Base-by-base conservation (phyloP, 2,888 invertebrate species). In the Melinaea menophilus region DNA sequence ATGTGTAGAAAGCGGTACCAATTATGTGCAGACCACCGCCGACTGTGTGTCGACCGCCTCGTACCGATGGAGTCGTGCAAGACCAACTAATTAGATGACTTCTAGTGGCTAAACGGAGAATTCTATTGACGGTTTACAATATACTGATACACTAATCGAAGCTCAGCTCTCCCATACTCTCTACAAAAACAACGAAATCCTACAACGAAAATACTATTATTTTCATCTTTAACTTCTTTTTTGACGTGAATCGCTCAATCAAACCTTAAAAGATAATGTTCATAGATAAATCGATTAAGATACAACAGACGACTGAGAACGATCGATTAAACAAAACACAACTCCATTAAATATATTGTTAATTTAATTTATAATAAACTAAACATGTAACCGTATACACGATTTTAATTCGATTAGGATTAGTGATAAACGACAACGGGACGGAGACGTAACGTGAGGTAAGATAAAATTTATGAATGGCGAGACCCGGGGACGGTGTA, bases 401-500 rank as follows among this genome's bases (percentile, higher is more conserved):
- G 70, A 69, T 71, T 69, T 73, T 72, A 75, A 74, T 74, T 72
- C 71, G 80, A 83, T 83, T 82, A 81, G 81, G 79, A 76, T 75
- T n/a, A n/a, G 75, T 81, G 76, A 80, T 78, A 79, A 75, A 79
- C 79, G 80, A 79, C 81, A 82, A 79, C 77, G 77, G 75, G 77
- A 75, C 22, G 74, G 79, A 77, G 81, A 79, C 80, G 82, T 86
- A 85, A 84, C 83, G 81, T 77, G 80, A 80, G 79, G 75, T 72
- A 64, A 74, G 70, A 70, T 70, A 73, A 79, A 79, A 81, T 85
- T 88, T 88, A 87, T 87, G 86, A 87, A 87, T 85, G 82, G 79
- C 79, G 73, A 64, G 56, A 75, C 73, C 22, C 75, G 83, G 82
- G 80, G 85, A 82, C 80, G 79, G 84, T 82, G 76, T 75, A 71